Percentiles rank a stretch among this genome's conserved stretches.
phyloP scores from a whole-genome alignment of 2,797 vertebrate species.

The Muscicapa striata region DNA sequence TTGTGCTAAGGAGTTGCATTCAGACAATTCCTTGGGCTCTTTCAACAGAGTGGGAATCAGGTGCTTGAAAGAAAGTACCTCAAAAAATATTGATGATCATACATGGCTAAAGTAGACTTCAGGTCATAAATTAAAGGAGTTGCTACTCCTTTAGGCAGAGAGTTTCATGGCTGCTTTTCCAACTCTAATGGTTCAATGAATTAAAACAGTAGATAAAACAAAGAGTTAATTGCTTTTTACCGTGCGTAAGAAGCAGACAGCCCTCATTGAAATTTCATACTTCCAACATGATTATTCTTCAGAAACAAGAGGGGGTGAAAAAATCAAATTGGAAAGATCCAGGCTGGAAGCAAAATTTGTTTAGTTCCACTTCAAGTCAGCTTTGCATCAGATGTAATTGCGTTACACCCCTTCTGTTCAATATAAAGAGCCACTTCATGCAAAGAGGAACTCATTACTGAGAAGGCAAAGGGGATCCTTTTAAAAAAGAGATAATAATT shows the following conservation, averaged over 20 bases:
- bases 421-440: constrained; percentile 40
- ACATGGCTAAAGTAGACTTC: background rate
- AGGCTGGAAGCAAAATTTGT: constrained; percentile 60
- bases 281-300: constrained; percentile 45
- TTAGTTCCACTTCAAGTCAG: constrained; percentile 70
- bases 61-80: background rate
- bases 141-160: background rate
- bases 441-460: constrained; percentile 52
- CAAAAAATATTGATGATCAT: background rate
- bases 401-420: constrained; percentile 38
- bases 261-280: constrained; percentile 7
- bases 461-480: constrained; percentile 26
- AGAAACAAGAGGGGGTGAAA: constrained; percentile 44
- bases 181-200: background rate
- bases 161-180: background rate
- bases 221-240: constrained; percentile 46
- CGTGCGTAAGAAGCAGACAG: background rate
- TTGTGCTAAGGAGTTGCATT: background rate
- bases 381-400: constrained; percentile 55
- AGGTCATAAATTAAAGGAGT: background rate
- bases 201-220: background rate
- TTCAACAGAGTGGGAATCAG: background rate
- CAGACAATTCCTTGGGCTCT: background rate
- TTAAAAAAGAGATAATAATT: constrained; percentile 37
- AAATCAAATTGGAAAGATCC: constrained; percentile 43